Conservation (phyloP, 2,888 invertebrate genomes). For the Andrena dorsata region DNA sequence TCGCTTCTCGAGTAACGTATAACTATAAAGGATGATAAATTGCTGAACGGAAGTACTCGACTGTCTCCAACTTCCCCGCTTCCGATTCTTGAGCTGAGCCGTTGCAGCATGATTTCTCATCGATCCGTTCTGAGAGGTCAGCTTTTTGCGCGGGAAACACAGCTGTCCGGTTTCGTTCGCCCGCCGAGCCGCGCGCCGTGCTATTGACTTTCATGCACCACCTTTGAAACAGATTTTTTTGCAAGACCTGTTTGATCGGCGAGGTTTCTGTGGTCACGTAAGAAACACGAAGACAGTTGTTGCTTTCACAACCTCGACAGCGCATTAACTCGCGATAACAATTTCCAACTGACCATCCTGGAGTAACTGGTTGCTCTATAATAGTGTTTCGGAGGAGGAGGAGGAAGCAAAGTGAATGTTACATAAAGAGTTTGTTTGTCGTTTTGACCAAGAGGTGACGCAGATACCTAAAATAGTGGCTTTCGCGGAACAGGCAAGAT, state of each 20-base stretch:
- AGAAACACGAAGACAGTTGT: slow-evolving; percentile 18
- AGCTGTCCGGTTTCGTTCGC: slow-evolving; percentile 22
- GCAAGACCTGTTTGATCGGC: slow-evolving; percentile 10
- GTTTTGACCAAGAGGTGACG: no score
- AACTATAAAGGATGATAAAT: background rate
- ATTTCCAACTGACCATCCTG: background rate
- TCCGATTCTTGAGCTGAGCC: background rate
- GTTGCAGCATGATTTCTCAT: background rate
- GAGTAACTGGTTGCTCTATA: background rate
- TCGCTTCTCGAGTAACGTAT: no score
- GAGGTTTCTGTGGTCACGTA: background rate
- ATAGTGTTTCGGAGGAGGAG: no score
- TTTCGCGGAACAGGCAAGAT: background rate
- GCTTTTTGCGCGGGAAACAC: slow-evolving; percentile 23
- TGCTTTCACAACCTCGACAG: slow-evolving; percentile 19
- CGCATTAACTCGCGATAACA: background rate
- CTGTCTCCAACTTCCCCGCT: background rate
- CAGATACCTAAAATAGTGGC: background rate
- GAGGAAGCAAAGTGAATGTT: no score
- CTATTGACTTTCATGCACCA: slow-evolving; percentile 47
- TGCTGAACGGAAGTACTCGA: background rate
- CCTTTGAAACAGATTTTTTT: slow-evolving; percentile 41
- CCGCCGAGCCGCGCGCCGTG: background rate
- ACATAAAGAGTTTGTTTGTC: no score
- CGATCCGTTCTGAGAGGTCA: background rate